Conservation (phyloP, 1,140 invertebrate genomes). For the Drosophila oshimai region DNA sequence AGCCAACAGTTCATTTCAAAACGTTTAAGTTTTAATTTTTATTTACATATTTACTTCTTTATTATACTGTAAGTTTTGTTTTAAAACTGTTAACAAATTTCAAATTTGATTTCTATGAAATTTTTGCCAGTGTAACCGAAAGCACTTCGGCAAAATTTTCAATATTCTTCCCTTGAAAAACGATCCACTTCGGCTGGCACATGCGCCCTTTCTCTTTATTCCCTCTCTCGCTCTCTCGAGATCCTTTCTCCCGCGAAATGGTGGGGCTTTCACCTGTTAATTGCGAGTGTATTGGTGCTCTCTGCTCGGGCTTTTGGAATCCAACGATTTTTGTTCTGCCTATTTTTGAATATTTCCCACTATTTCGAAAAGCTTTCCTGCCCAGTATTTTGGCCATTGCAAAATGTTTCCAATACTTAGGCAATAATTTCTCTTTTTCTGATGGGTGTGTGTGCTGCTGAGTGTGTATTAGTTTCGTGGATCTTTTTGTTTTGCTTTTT, state of each 20-base stretch:
- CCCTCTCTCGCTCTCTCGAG: neutral
- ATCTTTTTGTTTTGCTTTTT: slow-evolving; percentile 46
- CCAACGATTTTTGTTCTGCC: slow-evolving; percentile 14
- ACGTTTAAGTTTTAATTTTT: too few species aligned
- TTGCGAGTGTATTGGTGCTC: slow-evolving; percentile 16
- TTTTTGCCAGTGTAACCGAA: slow-evolving; percentile 14
- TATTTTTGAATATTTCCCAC: slow-evolving; percentile 63
- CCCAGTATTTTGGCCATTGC: slow-evolving; percentile 52
- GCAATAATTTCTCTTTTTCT: slow-evolving; percentile 6
- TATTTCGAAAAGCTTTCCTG: slow-evolving; percentile 58
- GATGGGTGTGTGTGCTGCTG: neutral
- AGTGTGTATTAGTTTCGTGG: too few species aligned
- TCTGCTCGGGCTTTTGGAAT: slow-evolving; percentile 26
- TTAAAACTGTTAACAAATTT: neutral
- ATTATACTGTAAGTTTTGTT: neutral
- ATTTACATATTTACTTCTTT: neutral
- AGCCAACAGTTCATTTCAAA: too few species aligned
- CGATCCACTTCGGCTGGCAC: too few species aligned
- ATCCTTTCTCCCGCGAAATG: slow-evolving; percentile 11
- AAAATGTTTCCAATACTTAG: slow-evolving; percentile 35
- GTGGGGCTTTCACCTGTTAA: slow-evolving; percentile 16
- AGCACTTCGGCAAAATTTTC: neutral
- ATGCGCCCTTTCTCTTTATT: slow-evolving; percentile 24
- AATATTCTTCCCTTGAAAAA: too few species aligned
- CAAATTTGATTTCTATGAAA: neutral